phyloP scores from a whole-genome alignment of 2,113 vertebrate species.

The Catharus fuscescens region DNA sequence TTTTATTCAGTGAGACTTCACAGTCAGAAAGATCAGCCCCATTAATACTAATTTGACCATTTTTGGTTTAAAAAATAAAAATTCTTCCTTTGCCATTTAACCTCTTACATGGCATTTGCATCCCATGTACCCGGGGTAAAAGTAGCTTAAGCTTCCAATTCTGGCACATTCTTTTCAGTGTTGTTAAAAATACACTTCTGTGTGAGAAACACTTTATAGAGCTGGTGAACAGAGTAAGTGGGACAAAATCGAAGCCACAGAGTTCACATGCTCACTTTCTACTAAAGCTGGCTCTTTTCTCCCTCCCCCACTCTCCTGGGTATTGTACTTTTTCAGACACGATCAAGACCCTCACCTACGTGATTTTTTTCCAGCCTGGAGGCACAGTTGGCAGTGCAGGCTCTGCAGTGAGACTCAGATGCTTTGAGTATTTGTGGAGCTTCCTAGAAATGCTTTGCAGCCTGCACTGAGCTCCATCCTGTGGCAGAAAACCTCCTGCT shows the following conservation, averaged over 20 bases:
- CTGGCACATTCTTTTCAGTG: background rate
- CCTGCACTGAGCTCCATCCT: constrained; percentile 63
- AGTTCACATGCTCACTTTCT: background rate
- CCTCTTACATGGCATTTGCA: background rate
- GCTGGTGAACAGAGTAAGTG: background rate
- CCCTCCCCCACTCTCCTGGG: background rate
- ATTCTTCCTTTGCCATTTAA: background rate
- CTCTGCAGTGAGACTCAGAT: background rate
- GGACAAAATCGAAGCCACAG: background rate
- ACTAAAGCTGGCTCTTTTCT: background rate
- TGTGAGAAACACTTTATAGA: background rate
- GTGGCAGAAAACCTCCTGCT: constrained; percentile 45
- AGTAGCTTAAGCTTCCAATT: background rate
- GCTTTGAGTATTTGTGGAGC: background rate
- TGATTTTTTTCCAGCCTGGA: background rate
- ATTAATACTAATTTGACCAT: background rate
- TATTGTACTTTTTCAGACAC: background rate
- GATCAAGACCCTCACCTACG: background rate
- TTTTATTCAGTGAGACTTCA: background rate
- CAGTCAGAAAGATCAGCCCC: background rate
- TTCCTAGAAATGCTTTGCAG: constrained; percentile 37
- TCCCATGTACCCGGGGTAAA: background rate
- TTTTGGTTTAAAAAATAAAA: background rate
- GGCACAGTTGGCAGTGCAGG: background rate
- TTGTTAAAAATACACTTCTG: constrained; percentile 29